These are phyloP conservation scores for Nemotelus nigrinus DNA, from an alignment of 2,888 invertebrate genomes.

Conservation along the genomic window DNA sequence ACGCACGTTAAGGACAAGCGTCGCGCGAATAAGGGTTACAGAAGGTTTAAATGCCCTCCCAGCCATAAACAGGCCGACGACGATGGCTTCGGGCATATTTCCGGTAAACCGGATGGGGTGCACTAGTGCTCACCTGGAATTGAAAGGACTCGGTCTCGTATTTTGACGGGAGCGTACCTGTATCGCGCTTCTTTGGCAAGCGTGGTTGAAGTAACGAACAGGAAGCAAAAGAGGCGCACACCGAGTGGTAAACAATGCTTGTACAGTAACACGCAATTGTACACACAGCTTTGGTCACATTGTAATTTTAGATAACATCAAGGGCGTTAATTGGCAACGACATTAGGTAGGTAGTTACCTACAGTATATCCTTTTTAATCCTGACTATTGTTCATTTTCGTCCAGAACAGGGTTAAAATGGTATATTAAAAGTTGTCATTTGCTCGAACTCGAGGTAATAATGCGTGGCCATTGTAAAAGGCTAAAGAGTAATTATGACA, in stretches of 20 bases:
- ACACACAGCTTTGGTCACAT: slow-evolving; percentile 39
- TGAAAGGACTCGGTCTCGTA: too few species aligned
- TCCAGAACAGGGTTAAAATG: not conserved
- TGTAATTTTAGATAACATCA: slow-evolving; percentile 45
- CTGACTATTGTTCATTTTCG: slow-evolving; percentile 9
- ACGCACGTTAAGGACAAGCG: slow-evolving; percentile 42
- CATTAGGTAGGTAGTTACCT: slow-evolving; percentile 36
- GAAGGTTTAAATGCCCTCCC: not conserved
- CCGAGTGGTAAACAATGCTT: slow-evolving; percentile 23
- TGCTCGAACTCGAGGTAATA: too few species aligned
- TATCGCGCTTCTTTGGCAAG: not conserved
- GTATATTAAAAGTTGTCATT: too few species aligned
- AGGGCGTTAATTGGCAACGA: slow-evolving; percentile 43
- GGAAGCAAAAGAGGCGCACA: not conserved
- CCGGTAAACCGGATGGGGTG: not conserved
- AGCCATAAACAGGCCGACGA: slow-evolving; percentile 19
- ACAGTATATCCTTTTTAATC: slow-evolving; percentile 29
- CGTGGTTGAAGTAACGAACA: too few species aligned
- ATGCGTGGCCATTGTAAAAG: too few species aligned
- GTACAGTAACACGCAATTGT: slow-evolving; percentile 44
- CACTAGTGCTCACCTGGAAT: too few species aligned
- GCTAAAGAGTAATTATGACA: too few species aligned
- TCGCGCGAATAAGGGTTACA: slow-evolving; percentile 24
- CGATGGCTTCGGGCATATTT: slow-evolving; percentile 13
- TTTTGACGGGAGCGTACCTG: not conserved